Conservation (phyloP, 2,113 vertebrate genomes). For the Catharus minimus region DNA sequence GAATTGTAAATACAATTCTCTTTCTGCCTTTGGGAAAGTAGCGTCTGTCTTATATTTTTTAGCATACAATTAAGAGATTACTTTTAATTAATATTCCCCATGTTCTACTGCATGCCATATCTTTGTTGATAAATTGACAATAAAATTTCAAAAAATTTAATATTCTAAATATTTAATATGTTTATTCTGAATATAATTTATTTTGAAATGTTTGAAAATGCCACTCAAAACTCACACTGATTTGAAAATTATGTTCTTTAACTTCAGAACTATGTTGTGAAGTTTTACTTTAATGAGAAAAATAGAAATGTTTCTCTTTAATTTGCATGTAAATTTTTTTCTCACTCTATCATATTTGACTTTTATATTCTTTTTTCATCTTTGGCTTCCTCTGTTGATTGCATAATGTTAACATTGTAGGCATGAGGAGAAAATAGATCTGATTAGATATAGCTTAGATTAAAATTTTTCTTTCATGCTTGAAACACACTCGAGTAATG, state of each 20-base stretch:
- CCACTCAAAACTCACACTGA: neutral
- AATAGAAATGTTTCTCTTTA: neutral
- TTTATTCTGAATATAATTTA: neutral
- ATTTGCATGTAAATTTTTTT: neutral
- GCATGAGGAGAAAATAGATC: neutral
- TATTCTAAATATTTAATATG: neutral
- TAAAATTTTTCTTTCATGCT: neutral
- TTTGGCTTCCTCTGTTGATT: neutral
- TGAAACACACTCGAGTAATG: neutral
- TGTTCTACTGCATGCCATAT: neutral
- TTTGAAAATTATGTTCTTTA: neutral
- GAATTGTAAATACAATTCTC: slow-evolving; percentile 50
- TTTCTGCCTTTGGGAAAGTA: slow-evolving; percentile 1
- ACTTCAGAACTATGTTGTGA: neutral
- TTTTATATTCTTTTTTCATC: neutral
- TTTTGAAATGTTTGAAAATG: neutral
- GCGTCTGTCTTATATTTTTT: neutral
- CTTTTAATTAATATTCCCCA: slow-evolving; percentile 20
- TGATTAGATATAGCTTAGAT: neutral
- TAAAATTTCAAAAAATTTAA: neutral
- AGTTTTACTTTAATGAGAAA: neutral
- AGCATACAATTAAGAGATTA: slow-evolving; percentile 21
- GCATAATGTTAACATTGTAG: neutral
- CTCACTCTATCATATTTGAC: neutral
- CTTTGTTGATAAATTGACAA: neutral